Evolutionary conservation across 2,797 vertebrate genomes (phyloP).

Genomic region (Manis javanica): DNA sequence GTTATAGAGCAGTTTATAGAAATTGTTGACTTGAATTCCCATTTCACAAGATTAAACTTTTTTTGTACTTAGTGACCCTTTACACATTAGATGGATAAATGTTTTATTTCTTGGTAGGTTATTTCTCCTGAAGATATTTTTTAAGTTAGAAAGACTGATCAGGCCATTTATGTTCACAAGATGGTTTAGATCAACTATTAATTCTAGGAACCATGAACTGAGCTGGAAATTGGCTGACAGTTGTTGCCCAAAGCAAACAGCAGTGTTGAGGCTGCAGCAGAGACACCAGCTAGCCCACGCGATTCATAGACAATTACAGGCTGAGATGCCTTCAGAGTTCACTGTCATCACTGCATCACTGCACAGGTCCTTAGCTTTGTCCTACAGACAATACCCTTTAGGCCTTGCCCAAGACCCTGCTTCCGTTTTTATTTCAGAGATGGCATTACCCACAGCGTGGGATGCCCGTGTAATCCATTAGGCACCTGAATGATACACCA

Average conservation of each 20-base stretch:
- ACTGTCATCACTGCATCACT: neutral
- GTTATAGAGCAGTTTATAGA: neutral
- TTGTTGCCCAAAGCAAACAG: slow-evolving; percentile 38
- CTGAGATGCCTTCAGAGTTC: neutral
- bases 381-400: neutral
- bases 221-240: slow-evolving; percentile 39
- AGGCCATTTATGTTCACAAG: slow-evolving; percentile 44
- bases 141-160: slow-evolving; percentile 61
- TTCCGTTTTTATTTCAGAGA: neutral
- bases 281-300: neutral
- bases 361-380: neutral
- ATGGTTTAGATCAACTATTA: slow-evolving; percentile 59
- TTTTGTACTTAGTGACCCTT: slow-evolving; percentile 2
- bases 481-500: neutral
- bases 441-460: neutral
- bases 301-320: neutral
- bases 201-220: slow-evolving; percentile 55
- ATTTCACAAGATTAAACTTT: slow-evolving; percentile 41
- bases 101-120: slow-evolving; percentile 41
- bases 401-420: neutral
- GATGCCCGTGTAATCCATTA: neutral
- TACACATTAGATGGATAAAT: slow-evolving; percentile 51
- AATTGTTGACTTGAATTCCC: slow-evolving; percentile 15
- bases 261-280: neutral
- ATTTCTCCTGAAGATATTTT: slow-evolving; percentile 60